These are phyloP conservation scores for Mus spicilegus DNA, from an alignment of 2,113 vertebrate genomes.

Conservation along the genomic window DNA sequence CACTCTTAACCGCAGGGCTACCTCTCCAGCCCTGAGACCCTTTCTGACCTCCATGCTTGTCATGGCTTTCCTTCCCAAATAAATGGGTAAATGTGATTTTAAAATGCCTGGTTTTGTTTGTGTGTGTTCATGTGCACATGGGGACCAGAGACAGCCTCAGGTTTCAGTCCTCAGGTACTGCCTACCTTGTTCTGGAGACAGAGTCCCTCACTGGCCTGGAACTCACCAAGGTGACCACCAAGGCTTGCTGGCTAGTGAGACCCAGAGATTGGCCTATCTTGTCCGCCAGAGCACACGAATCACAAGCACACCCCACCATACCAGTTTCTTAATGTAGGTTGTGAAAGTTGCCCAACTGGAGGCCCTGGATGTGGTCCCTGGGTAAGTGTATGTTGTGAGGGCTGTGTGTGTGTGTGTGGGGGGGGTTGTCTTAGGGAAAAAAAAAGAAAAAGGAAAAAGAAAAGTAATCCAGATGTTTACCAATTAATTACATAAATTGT, in stretches of 20 bases:
- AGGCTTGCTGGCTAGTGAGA: not conserved
- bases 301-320: not conserved
- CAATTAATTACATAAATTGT: not conserved
- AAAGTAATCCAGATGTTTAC: not conserved
- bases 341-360: not conserved
- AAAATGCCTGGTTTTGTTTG: no score
- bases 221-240: not conserved
- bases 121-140: not conserved
- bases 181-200: not conserved
- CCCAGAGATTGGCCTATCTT: not conserved
- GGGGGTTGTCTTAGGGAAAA: not conserved
- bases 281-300: not conserved
- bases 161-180: not conserved
- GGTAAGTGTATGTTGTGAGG: not conserved
- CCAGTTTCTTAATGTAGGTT: not conserved
- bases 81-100: not conserved
- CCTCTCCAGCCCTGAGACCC: not conserved
- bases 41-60: not conserved
- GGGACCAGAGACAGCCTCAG: not conserved
- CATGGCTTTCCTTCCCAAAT: not conserved
- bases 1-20: not conserved
- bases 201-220: not conserved
- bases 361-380: not conserved
- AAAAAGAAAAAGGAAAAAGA: not conserved
- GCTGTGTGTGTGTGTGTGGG: no score